Conservation (phyloP, 2,113 vertebrate genomes). For the human (Homo sapiens) region GRCh38 chr1:11380501-11381000, state of each 20-base stretch:
- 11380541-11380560: accelerated
- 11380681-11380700: not conserved
- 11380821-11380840: not conserved
- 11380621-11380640: not conserved
- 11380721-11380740: not conserved
- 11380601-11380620: not conserved
- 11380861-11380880: too few species aligned
- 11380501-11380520: too few species aligned
- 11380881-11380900: not conserved
- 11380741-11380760: not conserved
- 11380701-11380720: not conserved
- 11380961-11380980: too few species aligned
- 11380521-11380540: not conserved
- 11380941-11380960: too few species aligned
- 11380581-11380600: not conserved
- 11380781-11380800: not conserved
- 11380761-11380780: not conserved
- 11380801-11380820: not conserved
- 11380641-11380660: accelerated
- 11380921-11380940: not conserved
- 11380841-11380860: not conserved
- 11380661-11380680: not conserved
- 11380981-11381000: too few species aligned
- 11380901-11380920: not conserved
- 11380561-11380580: not conserved